phyloP scores from a whole-genome alignment of 2,113 vertebrate species.

The Pampusana beccarii region DNA sequence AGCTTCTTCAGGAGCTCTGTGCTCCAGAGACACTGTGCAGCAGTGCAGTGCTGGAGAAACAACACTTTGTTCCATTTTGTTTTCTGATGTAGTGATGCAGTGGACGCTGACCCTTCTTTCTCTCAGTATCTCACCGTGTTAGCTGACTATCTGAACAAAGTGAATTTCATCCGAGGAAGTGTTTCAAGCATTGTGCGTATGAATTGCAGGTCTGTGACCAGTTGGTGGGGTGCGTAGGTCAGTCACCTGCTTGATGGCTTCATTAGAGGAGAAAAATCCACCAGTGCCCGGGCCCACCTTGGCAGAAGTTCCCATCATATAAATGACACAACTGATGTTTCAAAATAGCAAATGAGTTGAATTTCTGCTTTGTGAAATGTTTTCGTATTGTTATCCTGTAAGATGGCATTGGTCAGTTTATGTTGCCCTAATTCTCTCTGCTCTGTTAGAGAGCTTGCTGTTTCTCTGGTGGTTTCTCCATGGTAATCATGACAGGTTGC shows the following conservation, averaged over 20 bases:
- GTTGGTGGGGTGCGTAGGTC: neutral
- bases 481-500: neutral
- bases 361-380: neutral
- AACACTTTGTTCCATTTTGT: neutral
- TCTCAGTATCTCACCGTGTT: conserved; percentile 61
- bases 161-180: conserved; percentile 75
- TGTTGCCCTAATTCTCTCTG: neutral
- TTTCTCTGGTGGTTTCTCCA: neutral
- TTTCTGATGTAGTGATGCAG: neutral
- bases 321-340: neutral
- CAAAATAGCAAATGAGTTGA: neutral
- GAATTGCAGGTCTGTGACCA: neutral
- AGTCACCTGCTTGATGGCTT: neutral
- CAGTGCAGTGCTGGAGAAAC: neutral
- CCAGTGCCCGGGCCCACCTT: neutral
- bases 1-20: neutral
- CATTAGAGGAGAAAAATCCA: neutral
- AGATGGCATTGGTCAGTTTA: neutral
- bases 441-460: neutral
- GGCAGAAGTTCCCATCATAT: neutral
- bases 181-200: conserved; percentile 76
- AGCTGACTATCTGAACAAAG: conserved; percentile 71
- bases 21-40: neutral
- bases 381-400: neutral
- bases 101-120: conserved; percentile 41